Conservation (phyloP, 2,888 invertebrate species). For the Tricholauxania praeusta region DNA sequence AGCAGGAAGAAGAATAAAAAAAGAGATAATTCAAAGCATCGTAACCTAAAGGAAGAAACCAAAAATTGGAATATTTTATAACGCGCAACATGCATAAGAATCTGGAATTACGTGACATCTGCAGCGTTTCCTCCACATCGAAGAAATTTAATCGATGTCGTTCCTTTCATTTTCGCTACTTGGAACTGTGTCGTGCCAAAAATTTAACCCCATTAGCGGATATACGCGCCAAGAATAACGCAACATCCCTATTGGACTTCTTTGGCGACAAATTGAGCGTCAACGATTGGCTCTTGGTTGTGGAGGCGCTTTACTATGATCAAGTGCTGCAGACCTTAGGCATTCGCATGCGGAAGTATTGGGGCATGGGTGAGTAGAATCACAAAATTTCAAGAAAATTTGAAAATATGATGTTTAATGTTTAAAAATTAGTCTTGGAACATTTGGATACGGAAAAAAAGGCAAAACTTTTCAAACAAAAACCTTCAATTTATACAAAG, state of each 20-base stretch:
- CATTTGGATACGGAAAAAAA: conserved; percentile 72
- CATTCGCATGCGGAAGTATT: conserved; percentile 73
- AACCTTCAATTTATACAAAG: conserved; percentile 77
- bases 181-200: conserved; percentile 65
- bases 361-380: conserved; percentile 55
- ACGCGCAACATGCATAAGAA: conserved; percentile 45
- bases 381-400: neutral
- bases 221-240: conserved; percentile 63
- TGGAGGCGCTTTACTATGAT: conserved; percentile 79
- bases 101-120: conserved; percentile 48
- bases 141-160: conserved; percentile 63
- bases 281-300: conserved; percentile 81
- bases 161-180: conserved; percentile 66
- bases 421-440: conserved; percentile 54
- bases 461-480: conserved; percentile 74
- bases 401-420: no score
- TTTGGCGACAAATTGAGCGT: conserved; percentile 81
- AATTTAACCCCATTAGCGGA: conserved; percentile 61
- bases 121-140: conserved; percentile 36
- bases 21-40: neutral
- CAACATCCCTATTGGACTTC: conserved; percentile 75
- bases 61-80: neutral
- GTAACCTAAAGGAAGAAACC: neutral
- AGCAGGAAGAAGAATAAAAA: no score
- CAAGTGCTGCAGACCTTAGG: conserved; percentile 77